Evolutionary conservation across 2,888 invertebrate genomes (phyloP).

Genomic region (Lysandra bellargus): DNA sequence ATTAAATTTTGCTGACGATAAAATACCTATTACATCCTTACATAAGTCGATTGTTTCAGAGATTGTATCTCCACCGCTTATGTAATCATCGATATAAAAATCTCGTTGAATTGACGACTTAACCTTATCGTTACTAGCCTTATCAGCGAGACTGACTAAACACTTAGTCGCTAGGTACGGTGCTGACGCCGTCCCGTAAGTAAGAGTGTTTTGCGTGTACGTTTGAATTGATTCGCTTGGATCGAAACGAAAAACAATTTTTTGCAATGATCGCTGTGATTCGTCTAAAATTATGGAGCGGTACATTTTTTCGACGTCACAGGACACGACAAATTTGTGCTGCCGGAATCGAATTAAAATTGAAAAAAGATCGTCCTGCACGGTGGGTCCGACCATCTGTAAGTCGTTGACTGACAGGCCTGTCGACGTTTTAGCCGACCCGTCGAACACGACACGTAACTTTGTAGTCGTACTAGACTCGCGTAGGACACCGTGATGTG

Average conservation of each 20-base stretch:
- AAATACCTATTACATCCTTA: slow-evolving; percentile 39
- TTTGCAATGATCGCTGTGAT: slow-evolving; percentile 10
- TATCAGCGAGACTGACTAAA: background rate
- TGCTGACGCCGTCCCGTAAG: background rate
- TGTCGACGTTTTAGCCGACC: slow-evolving; percentile 31
- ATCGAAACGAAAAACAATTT: background rate
- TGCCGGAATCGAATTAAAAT: background rate
- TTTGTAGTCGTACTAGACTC: slow-evolving; percentile 38
- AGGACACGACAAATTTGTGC: slow-evolving; percentile 5
- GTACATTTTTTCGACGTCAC: slow-evolving; percentile 27
- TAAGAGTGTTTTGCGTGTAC: background rate
- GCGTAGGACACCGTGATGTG: too few species aligned
- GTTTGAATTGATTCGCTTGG: background rate
- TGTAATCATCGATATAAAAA: slow-evolving; percentile 8
- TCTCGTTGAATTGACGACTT: background rate
- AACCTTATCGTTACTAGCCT: background rate
- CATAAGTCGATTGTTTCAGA: slow-evolving; percentile 14
- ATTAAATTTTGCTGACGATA: slow-evolving; percentile 34
- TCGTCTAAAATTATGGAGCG: background rate
- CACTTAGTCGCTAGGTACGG: slow-evolving; percentile 3
- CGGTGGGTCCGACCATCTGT: slow-evolving; percentile 22
- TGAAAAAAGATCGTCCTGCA: slow-evolving; percentile 12
- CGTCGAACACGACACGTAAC: slow-evolving; percentile 40
- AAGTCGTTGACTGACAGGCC: slow-evolving; percentile 9
- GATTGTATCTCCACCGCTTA: background rate